Evolutionary conservation across 2,888 invertebrate species (phyloP).

Genomic region (Drosophila hamatofila): DNA sequence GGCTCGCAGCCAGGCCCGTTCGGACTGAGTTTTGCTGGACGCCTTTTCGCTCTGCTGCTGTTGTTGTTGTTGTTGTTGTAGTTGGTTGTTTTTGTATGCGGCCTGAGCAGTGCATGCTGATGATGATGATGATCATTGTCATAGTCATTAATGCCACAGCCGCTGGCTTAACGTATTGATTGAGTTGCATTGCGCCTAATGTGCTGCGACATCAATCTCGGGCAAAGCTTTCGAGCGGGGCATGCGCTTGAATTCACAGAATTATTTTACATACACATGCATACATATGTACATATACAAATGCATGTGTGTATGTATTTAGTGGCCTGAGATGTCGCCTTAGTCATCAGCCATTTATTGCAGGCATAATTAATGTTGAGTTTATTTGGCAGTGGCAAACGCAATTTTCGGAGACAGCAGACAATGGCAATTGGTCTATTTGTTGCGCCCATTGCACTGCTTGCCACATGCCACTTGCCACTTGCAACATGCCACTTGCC

Average conservation of each 20-base stretch:
- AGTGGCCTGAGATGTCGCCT: not conserved
- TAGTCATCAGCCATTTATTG: slow-evolving; percentile 37
- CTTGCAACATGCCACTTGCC: slow-evolving; percentile 15
- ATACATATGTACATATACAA: not conserved
- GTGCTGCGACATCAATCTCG: slow-evolving; percentile 83
- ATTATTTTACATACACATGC: slow-evolving; percentile 21
- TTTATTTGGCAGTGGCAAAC: slow-evolving; percentile 33
- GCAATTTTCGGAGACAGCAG: slow-evolving; percentile 44
- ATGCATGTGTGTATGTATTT: not conserved
- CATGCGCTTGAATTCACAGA: slow-evolving; percentile 66
- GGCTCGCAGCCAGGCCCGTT: slow-evolving; percentile 22
- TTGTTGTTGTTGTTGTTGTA: no score
- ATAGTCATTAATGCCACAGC: slow-evolving; percentile 71
- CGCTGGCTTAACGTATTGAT: slow-evolving; percentile 69
- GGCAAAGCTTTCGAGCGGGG: slow-evolving; percentile 8
- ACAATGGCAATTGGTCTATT: slow-evolving; percentile 41
- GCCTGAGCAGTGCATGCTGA: slow-evolving; percentile 4
- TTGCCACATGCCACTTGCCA: slow-evolving; percentile 2
- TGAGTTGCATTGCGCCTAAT: slow-evolving; percentile 82
- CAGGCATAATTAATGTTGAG: slow-evolving; percentile 61
- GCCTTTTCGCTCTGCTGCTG: slow-evolving; percentile 10
- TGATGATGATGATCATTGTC: slow-evolving; percentile 59
- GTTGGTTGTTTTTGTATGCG: slow-evolving; percentile 12
- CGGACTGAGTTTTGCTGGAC: slow-evolving; percentile 22
- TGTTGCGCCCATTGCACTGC: slow-evolving; percentile 5